Evolutionary conservation across 92 coral and sea anemone species (phyloP).

Genomic region (Zoanthus sociatus): DNA sequence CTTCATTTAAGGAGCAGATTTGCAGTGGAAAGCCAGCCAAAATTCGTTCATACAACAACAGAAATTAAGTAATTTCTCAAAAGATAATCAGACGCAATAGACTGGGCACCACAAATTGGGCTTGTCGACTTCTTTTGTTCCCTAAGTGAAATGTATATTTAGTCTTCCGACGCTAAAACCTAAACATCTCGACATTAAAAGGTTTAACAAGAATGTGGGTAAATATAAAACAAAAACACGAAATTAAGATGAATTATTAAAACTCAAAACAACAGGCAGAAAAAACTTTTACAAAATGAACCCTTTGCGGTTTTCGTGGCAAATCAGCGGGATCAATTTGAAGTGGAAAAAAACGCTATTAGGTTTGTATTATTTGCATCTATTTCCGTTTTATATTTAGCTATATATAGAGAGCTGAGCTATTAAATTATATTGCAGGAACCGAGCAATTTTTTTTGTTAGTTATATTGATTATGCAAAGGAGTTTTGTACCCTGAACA

Average conservation of each 20-base stretch:
- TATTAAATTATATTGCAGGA: too few species aligned
- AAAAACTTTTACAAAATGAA: neutral
- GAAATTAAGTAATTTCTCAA: neutral
- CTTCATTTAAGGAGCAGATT: constrained; percentile 31
- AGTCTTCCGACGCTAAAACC: neutral
- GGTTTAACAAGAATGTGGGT: constrained; percentile 10
- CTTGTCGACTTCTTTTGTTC: constrained; percentile 8
- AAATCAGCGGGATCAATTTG: neutral
- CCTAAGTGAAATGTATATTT: constrained; percentile 1
- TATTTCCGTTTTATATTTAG: neutral
- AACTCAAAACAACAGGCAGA: neutral
- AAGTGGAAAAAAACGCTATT: neutral
- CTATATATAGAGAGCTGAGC: too few species aligned
- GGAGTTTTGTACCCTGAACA: too few species aligned
- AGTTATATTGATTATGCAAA: too few species aligned
- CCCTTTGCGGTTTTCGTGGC: neutral
- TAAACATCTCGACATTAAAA: neutral
- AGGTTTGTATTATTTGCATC: neutral
- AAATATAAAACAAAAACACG: neutral
- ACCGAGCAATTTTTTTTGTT: too few species aligned
- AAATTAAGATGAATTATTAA: neutral
- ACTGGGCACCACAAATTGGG: constrained; percentile 28
- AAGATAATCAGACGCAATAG: constrained; percentile 10
- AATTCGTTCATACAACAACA: neutral
- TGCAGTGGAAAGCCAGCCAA: neutral